Conservation (phyloP, 2,888 invertebrate genomes). For the Adela reaumurella region DNA sequence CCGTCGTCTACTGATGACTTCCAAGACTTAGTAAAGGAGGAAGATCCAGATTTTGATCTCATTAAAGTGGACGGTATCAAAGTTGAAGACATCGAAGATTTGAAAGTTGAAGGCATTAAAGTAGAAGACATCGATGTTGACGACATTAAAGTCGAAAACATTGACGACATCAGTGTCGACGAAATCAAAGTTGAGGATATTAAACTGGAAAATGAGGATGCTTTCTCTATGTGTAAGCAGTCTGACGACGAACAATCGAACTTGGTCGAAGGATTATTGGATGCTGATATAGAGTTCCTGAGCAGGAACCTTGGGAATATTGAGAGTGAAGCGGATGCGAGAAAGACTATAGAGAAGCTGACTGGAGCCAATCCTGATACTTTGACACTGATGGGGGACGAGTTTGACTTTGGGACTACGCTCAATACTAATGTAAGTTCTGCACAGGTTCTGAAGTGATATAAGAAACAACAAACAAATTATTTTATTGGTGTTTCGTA, state of each 20-base stretch:
- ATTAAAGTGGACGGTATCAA: slow-evolving; percentile 23
- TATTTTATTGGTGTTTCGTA: not conserved
- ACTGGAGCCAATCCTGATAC: slow-evolving; percentile 48
- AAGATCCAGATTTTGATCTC: slow-evolving; percentile 40
- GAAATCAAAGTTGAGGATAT: slow-evolving; percentile 44
- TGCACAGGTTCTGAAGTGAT: not conserved
- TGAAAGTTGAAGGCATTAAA: slow-evolving; percentile 43
- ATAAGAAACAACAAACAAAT: not conserved
- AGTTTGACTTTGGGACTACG: slow-evolving; percentile 46
- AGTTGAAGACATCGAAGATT: slow-evolving; percentile 46
- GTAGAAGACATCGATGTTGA: slow-evolving; percentile 37
- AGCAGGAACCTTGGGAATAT: slow-evolving; percentile 48
- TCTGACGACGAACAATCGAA: slow-evolving; percentile 32
- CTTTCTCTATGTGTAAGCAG: slow-evolving; percentile 37
- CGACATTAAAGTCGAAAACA: slow-evolving; percentile 38
- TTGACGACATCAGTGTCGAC: slow-evolving; percentile 36
- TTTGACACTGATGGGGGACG: slow-evolving; percentile 43
- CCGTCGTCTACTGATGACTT: slow-evolving; percentile 33
- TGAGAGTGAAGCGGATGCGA: slow-evolving; percentile 49
- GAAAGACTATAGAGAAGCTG: slow-evolving; percentile 49
- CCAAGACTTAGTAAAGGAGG: slow-evolving; percentile 24
- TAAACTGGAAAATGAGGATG: slow-evolving; percentile 39
- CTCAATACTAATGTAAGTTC: slow-evolving; percentile 41
- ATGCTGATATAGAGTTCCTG: slow-evolving; percentile 49
- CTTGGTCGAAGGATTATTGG: slow-evolving; percentile 42